Evolutionary conservation across 2,888 invertebrate genomes (phyloP).

Genomic region (Brassicogethes aeneus): DNA sequence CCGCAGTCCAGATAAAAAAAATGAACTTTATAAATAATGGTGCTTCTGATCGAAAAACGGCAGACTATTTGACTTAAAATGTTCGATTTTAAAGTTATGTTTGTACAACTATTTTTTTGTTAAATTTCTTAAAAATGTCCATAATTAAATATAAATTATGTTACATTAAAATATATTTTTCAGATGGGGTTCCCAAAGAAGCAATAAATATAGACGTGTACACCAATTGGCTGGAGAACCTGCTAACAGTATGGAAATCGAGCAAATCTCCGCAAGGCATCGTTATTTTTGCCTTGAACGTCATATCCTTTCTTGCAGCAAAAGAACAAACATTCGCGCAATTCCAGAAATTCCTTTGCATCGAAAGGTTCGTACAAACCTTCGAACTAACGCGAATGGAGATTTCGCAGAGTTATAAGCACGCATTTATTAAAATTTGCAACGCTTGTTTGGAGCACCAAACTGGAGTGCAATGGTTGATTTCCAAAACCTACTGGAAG

Average conservation of each 20-base stretch:
- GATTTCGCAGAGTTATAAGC: conserved; percentile 45
- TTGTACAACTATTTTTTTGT: too few species aligned
- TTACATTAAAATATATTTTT: too few species aligned
- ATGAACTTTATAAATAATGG: too few species aligned
- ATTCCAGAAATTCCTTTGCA: conserved; percentile 26
- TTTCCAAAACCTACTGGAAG: conserved; percentile 54
- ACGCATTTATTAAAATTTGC: conserved; percentile 58
- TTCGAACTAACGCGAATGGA: neutral
- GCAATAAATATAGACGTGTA: too few species aligned
- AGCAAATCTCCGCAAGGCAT: conserved; percentile 10
- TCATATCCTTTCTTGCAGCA: conserved; percentile 50
- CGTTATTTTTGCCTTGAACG: conserved; percentile 53
- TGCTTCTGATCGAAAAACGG: too few species aligned
- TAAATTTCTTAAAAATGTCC: too few species aligned
- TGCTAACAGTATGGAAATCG: conserved; percentile 33
- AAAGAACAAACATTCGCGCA: conserved; percentile 53
- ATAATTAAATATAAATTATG: too few species aligned
- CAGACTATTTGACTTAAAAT: too few species aligned
- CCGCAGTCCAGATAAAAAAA: too few species aligned
- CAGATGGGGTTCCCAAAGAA: too few species aligned
- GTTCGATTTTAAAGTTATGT: too few species aligned
- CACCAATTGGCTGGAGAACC: conserved; percentile 44
- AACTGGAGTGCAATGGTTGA: conserved; percentile 57
- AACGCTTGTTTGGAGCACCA: conserved; percentile 51
- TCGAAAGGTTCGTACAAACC: neutral